These are phyloP conservation scores for Reticulitermes lucifugus DNA, from an alignment of 2,888 invertebrate species.

Conservation along the genomic window DNA sequence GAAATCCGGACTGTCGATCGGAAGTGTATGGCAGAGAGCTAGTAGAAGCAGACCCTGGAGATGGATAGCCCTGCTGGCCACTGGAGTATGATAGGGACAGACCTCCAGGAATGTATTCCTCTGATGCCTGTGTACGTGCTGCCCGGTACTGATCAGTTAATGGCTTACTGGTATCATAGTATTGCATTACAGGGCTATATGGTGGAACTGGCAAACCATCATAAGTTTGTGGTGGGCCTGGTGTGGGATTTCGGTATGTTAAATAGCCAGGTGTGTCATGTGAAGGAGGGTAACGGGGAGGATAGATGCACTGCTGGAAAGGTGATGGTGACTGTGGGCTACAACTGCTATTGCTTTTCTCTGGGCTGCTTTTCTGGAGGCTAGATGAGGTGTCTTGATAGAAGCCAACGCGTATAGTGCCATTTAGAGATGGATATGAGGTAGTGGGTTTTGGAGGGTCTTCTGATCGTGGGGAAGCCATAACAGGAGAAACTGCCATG, in stretches of 20 bases:
- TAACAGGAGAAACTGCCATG: constrained; percentile 61
- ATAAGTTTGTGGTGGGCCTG: constrained; percentile 41
- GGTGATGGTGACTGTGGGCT: constrained; percentile 50
- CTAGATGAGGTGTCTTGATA: constrained; percentile 78
- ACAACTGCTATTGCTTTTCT: constrained; percentile 53
- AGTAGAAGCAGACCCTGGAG: neutral
- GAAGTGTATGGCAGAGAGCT: constrained; percentile 16
- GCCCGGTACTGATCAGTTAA: constrained; percentile 66
- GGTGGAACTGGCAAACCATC: constrained; percentile 37
- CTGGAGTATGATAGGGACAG: constrained; percentile 6
- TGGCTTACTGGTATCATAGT: constrained; percentile 72
- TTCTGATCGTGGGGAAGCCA: constrained; percentile 80
- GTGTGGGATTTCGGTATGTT: constrained; percentile 41
- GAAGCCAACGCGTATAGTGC: constrained; percentile 87
- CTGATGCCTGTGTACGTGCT: constrained; percentile 48
- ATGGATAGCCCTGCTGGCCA: constrained; percentile 9
- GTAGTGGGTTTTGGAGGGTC: constrained; percentile 74
- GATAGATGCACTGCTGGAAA: constrained; percentile 46
- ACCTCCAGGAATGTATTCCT: constrained; percentile 34
- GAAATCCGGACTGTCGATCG: constrained; percentile 20
- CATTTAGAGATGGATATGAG: constrained; percentile 79
- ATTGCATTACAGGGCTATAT: constrained; percentile 57
- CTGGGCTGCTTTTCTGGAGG: constrained; percentile 57
- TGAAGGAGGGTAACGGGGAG: constrained; percentile 49
- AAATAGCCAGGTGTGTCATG: constrained; percentile 48